Evolutionary conservation across 2,888 invertebrate genomes (phyloP).

Genomic region (Callyntrura sp.): DNA sequence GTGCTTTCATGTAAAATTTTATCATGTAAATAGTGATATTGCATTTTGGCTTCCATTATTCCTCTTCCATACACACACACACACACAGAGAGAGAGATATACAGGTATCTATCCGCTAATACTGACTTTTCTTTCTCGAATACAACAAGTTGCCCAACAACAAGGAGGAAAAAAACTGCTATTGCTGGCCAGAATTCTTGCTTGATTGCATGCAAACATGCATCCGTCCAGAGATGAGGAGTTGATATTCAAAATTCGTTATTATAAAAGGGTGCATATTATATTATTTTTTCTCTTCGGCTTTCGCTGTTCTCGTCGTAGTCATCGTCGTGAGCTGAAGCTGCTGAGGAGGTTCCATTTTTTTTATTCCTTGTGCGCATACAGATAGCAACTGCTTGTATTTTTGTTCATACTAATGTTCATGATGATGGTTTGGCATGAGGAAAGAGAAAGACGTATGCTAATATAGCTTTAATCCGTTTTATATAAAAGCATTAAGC

Average conservation of each 20-base stretch:
- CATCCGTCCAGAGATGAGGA: slow-evolving; percentile 58
- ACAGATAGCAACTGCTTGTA: background rate
- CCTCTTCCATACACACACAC: background rate
- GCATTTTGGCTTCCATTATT: slow-evolving; percentile 6
- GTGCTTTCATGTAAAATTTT: too few species aligned
- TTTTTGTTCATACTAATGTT: background rate
- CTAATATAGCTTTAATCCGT: background rate
- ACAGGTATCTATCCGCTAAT: background rate
- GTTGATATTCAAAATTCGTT: slow-evolving; percentile 46
- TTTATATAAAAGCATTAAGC: slow-evolving; percentile 42
- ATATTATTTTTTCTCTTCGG: slow-evolving; percentile 16
- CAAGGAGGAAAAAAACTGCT: slow-evolving; percentile 27
- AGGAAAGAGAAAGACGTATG: background rate
- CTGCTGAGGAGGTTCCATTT: slow-evolving; percentile 40
- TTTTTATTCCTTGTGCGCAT: background rate
- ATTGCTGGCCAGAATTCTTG: slow-evolving; percentile 71
- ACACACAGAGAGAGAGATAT: background rate
- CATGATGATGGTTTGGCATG: slow-evolving; percentile 7
- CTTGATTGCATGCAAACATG: slow-evolving; percentile 78
- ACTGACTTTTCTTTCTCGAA: slow-evolving; percentile 11
- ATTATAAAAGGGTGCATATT: slow-evolving; percentile 51
- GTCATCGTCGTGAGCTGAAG: slow-evolving; percentile 2
- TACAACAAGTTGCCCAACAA: background rate
- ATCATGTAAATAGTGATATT: background rate
- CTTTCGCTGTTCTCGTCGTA: slow-evolving; percentile 1